Conservation (phyloP, 2,113 vertebrate species). For the Crocuta crocuta region DNA sequence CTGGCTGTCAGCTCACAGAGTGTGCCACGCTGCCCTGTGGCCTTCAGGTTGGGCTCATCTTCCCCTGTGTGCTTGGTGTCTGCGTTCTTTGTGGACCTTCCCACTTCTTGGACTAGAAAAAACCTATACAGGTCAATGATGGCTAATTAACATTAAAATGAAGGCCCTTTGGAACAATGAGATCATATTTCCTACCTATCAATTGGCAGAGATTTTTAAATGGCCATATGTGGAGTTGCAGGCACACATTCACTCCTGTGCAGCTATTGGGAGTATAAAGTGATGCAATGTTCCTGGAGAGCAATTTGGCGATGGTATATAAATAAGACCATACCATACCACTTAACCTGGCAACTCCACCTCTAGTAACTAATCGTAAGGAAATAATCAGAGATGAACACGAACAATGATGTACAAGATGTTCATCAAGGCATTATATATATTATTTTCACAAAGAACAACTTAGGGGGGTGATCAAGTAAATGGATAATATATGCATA, state of each 20-base stretch:
- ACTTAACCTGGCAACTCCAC: not conserved
- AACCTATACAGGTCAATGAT: not conserved
- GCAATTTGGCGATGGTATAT: not conserved
- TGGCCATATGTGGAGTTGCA: fast-evolving
- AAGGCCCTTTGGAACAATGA: not conserved
- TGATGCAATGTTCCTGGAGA: not conserved
- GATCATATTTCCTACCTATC: not conserved
- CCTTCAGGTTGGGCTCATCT: fast-evolving
- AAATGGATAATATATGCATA: not conserved
- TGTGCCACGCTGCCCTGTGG: fast-evolving
- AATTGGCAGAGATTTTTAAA: not conserved
- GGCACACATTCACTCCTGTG: fast-evolving
- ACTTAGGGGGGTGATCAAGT: not conserved
- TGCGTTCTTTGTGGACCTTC: not conserved
- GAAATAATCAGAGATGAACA: not conserved
- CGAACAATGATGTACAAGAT: not conserved
- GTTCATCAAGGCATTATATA: not conserved
- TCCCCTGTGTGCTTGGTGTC: fast-evolving
- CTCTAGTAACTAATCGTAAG: not conserved
- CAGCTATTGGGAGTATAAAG: fast-evolving
- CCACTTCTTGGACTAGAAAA: not conserved
- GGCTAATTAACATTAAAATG: not conserved
- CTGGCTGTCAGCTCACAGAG: not conserved
- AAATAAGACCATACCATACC: too few relatives aligned
- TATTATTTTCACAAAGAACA: not conserved